Base-by-base conservation (phyloP, 2,113 vertebrate species). In the Monarcha castaneiventris region DNA sequence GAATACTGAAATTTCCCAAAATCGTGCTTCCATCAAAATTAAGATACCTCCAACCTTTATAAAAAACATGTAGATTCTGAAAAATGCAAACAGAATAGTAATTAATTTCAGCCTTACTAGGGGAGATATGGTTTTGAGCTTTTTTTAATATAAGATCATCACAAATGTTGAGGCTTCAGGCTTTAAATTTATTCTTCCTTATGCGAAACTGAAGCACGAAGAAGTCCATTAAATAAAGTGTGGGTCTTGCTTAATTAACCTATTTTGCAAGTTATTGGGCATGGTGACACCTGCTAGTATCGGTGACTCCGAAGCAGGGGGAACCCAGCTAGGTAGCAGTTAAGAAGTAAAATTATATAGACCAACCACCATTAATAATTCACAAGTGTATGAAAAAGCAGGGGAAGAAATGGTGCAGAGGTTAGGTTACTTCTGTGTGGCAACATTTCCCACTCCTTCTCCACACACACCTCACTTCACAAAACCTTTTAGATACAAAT, bases 401-500 rank as follows among this genome's bases (percentile, higher is more conserved):
- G 10, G 13, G 32, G 39, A 93, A 89, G 39, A 66, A 91, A 86
- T 16, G 41, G 20, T 22, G 43, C 76, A 81, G 39, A 69, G 59
- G 52, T n/a, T 61, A 68, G 18, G 72, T 93, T 91, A 58, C 63
- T 74, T 91, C 30, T 73, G 69, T 74, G 89, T 88, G 87, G n/a
- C 69, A 96, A 94, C 80, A 75, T 68, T 68, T 80, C 51, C 69
- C 74, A 46, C 67, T 87, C 46, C 48, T 96, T 83, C 89, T 80
- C 76, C 63, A 89, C 74, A 58, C 7, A 5, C 37, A 68, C 26
- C 39, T 90, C 35, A 48, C 91, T 96, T 96, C 41, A 90, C 48
- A 94, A 97, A 90, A 84, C 87, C 94, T 92, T 95, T 93, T 66
- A 44, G 61, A 88, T 76, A 96, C 96, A 98, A 97, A 98, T 96